Base-by-base conservation (phyloP, 2,797 vertebrate genomes). In the Micromesistius poutassou region DNA sequence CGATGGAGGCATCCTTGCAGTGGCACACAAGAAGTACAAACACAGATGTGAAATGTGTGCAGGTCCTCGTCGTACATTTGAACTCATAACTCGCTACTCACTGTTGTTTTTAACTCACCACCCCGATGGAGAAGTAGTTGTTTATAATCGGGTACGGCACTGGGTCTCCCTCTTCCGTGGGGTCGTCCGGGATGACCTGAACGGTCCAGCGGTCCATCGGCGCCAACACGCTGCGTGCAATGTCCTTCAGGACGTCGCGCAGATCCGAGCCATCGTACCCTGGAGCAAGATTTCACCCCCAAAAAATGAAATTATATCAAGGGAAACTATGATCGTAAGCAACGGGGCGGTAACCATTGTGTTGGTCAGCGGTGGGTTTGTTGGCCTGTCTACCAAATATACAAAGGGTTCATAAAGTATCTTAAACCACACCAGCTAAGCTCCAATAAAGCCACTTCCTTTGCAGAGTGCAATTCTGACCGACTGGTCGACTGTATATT, bases 61-160 rank as follows among this genome's bases (percentile, higher is more conserved):
- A 38, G 9, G 36, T 72, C 30, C 4, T 33, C 2, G 33, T 31
- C 13, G 25, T 19, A 62, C 62, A 68, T 28, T 28, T 10, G 62
- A 28, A 4, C 62, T 62, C 62, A 68, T 7, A 28, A 13, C 7
- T 12, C n/a, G 3, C n/a, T n/a, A 28, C 62, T 28, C 31, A 9
- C 33, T 10, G 16, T 72, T 33, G 30, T 12, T 31, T 31, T 30
- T 50, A 72, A 92, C 96, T 93, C 90, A 98, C 97, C 95, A 98
- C 97, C 81, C 97, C 97, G 6, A 98, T 94, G 83, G 97, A 98
- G 92, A 98, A 98, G 89, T 98, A 98, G 94, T 98, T 98, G 91
- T 98, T 98, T 91, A 98, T 96, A 88, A 98, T 98, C 46, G 96
- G 94, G 3, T 96, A 95, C 74, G 97, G 97, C 12, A 98, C 96